Percentiles rank a stretch among this genome's conserved stretches.
These are phyloP conservation scores for Phoebastria nigripes DNA, from an alignment of 2,797 vertebrate species.

Conservation along the genomic window DNA sequence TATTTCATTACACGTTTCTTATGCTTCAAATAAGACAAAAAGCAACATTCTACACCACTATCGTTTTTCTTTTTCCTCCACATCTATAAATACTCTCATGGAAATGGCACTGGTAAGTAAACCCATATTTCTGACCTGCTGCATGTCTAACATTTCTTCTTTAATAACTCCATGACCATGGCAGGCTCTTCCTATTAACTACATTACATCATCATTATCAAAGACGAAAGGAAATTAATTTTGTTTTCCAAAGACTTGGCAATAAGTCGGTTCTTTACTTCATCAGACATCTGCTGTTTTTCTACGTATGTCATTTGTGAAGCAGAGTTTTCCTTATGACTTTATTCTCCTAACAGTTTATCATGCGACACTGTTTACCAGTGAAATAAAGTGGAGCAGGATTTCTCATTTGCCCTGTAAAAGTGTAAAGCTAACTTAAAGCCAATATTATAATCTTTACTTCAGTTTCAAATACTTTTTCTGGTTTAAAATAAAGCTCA, in stretches of 20 bases:
- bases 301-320: conserved; percentile 77
- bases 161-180: conserved; percentile 73
- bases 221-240: conserved; percentile 84
- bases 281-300: conserved; percentile 83
- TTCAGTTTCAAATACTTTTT: conserved; percentile 71
- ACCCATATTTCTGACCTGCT: conserved; percentile 49
- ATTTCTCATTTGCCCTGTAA: conserved; percentile 65
- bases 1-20: not conserved
- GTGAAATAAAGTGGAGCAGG: conserved; percentile 48
- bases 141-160: conserved; percentile 74
- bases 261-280: conserved; percentile 74
- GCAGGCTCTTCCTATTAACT: conserved; percentile 78
- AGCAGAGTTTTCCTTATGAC: conserved; percentile 74
- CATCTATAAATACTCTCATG: conserved; percentile 9
- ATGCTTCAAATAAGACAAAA: not conserved
- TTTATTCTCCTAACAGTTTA: conserved; percentile 73
- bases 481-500: conserved; percentile 57
- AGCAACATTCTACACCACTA: not conserved
- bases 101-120: conserved; percentile 41
- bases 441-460: conserved; percentile 66
- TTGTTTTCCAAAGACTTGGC: conserved; percentile 82
- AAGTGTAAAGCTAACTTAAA: conserved; percentile 67
- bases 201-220: conserved; percentile 83
- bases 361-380: conserved; percentile 68
- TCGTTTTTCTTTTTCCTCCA: not conserved